Evolutionary conservation across 2,797 vertebrate genomes (phyloP), one percentile per base, ranked within the genome.

Genomic region (Mus spretus): DNA sequence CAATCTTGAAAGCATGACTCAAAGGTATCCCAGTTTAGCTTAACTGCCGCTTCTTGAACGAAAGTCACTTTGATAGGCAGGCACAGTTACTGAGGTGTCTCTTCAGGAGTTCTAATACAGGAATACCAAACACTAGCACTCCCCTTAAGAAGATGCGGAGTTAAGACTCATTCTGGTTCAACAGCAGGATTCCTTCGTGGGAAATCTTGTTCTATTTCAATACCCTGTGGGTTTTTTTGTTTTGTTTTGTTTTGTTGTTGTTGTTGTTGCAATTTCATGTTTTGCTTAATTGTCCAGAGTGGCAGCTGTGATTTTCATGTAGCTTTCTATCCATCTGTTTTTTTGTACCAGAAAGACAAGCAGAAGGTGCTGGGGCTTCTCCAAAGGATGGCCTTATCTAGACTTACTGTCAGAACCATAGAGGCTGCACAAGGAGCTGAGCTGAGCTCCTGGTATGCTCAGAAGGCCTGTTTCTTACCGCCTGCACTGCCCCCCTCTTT

Each of bases 251-350:
- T 95, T 86, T 96, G 95, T 70, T 72, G 95, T 86, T 96, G 95
- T 63, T 65, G 28, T 50, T 67, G 77, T 90, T 85, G 93, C 74
- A 89, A 50, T 95, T 96, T 95, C 95, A 93, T 92, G 94, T 96
- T 95, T 96, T 95, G 83, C 94, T 97, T 96, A 94, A 96, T 94
- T 95, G 97, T 97, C 97, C 92, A 85, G 96, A 96, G 83, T 93
- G 80, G 96, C 96, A 97, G 95, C 91, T 95, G 92, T 97, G 96
- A 95, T 57, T 96, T 96, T n/a, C 77, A 72, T 94, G 79, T 95
- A 89, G 74, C 65, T 91, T 96, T 85, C 82, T n/a, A 55, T 89
- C 72, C 96, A 97, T 96, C 97, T 97, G 97, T 80, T 96, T 94
- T 83, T 91, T 89, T 40, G 67, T 87, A 85, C 86, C 93, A 93